Evolutionary conservation across 2,797 vertebrate genomes (phyloP), one percentile per base, ranked within the genome.

Genomic region (Cheirogaleus major): DNA sequence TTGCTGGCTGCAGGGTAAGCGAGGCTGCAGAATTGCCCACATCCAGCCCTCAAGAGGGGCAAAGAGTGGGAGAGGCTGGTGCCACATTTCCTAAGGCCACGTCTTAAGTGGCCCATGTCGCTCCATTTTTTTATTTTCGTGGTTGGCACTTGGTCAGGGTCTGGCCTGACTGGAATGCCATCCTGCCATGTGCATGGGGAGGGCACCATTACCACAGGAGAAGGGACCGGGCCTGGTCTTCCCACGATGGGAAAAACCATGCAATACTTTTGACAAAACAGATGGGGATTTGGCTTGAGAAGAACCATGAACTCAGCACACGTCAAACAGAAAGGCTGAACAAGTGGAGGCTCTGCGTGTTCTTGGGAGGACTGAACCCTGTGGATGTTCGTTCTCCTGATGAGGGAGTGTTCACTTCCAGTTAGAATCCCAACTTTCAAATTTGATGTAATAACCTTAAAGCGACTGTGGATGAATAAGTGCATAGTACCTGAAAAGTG

Each of bases 401-500:
- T 25, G 38, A 67, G 3, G 3, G n/a, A 18, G 23, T 23, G 17
- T 32, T 35, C 32, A 23, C 55, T 57, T 61, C 20, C 12, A 4
- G 1, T 0, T 13, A 41, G 83, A 61, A 38, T 2, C 32, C 38
- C 67, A 41, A 5, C 41, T 3, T 48, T 10, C 61, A 23, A 1
- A 13, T 2, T 41, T n/a, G 30, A 1, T 1, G 27, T 27, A 50
- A 69, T 30, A 4, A 5, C 72, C 86, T 35, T 13, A 15, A 5
- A 2, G 6, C 3, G 0, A 3, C 41, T 2, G 2, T 4, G 30
- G 59, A 27, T 8, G 27, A 48, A 0, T 9, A 1, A 4, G 0
- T 2, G 15, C n/a, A 41, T 0, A 12, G 82, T 63, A 35, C 0
- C 3, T 4, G 13, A 17, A 27, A 45, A 17, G 23, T 32, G 17